Base-by-base conservation (phyloP, 2,888 invertebrate species). In the Limnephilus marmoratus region DNA sequence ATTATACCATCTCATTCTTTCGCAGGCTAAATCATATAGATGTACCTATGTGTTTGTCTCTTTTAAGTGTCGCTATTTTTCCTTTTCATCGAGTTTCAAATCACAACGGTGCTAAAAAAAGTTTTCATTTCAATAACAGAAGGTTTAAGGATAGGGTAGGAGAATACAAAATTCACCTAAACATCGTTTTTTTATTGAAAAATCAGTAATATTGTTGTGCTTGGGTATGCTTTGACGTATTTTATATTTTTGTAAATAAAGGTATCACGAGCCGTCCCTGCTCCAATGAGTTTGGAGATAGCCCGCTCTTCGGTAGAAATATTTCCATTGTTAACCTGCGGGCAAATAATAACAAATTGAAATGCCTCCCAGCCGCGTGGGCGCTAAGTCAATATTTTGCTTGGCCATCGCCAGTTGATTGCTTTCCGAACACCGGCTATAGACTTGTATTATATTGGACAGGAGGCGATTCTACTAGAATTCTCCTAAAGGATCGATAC, bases 261-360 rank as follows among this genome's bases (percentile, higher is more conserved):
- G 34, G 68, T n/a, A 24, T 41, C 24, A 85, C 45, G 85, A 85
- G n/a, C 85, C 37, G 85, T 41, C 41, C 37, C 12, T 41, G 85
- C n/a, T 37, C 45, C 41, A 41, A 41, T n/a, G 85, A 37, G 37
- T 41, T 85, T 34, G 68, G 68, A 85, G 85, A 85, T 85, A 85
- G 31, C 37, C 41, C 37, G 45, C 85, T 85, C 85, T 85, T 45
- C 9, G n/a, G 37, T 85, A 85, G 85, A 85, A 85, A 85, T 85
- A 85, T 85, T 85, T 85, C 85, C 85, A 85, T 85, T 85, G 85
- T 85, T 85, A 85, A 85, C 85, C n/a, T 85, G 85, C 85, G 85
- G 34, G 85, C 85, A 85, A 85, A 85, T 85, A 85, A 85, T 85
- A 85, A 85, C 85, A 85, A 85, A 85, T 85, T 85, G 85, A 85